Conservation (phyloP, 2,113 vertebrate species). For the Thomomys bottae region DNA sequence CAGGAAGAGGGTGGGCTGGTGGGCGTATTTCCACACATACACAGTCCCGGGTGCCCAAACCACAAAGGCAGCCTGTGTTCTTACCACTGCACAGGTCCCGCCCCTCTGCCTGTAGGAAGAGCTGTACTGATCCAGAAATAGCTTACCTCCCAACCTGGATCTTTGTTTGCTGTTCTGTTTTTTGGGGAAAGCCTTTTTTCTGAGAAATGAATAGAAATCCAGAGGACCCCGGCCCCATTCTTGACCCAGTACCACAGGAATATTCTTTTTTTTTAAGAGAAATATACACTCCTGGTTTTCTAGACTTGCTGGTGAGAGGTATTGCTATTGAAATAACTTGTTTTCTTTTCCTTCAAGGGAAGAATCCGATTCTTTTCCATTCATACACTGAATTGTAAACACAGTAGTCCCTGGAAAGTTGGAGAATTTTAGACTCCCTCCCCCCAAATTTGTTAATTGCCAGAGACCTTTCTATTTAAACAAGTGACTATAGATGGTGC, state of each 20-base stretch:
- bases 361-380: slow-evolving; percentile 43
- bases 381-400: slow-evolving; percentile 61
- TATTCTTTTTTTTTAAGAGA: neutral
- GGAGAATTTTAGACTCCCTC: slow-evolving; percentile 64
- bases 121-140: neutral
- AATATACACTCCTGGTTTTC: slow-evolving; percentile 36
- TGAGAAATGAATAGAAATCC: slow-evolving; percentile 12
- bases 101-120: neutral
- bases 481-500: slow-evolving; percentile 28
- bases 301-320: slow-evolving; percentile 4
- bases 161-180: slow-evolving; percentile 10
- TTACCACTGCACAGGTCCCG: neutral
- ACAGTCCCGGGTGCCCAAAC: neutral
- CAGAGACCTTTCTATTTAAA: slow-evolving; percentile 74
- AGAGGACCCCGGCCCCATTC: neutral
- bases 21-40: neutral
- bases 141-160: neutral
- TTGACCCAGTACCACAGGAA: neutral
- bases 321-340: slow-evolving; percentile 37
- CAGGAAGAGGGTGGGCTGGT: neutral
- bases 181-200: neutral
- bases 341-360: slow-evolving; percentile 32
- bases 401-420: slow-evolving; percentile 55
- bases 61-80: neutral
- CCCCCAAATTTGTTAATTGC: slow-evolving; percentile 74